Evolutionary conservation across 2,113 vertebrate species (phyloP).

Genomic region (Atractosteus spatula): DNA sequence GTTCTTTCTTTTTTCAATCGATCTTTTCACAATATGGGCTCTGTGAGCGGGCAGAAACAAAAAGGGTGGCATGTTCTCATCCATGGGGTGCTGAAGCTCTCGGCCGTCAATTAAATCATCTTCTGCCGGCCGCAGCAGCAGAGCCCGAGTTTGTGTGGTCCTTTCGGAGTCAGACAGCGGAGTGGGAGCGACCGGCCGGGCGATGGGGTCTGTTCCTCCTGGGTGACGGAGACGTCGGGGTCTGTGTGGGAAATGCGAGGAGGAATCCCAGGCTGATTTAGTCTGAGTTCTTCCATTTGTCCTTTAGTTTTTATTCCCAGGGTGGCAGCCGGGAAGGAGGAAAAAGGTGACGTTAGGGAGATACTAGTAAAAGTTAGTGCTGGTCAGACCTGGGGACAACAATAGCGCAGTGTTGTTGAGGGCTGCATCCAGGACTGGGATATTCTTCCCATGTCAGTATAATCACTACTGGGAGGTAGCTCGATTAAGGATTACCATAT

Average conservation of each 20-base stretch:
- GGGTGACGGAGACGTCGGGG: constrained; percentile 41
- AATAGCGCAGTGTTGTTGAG: constrained; percentile 96
- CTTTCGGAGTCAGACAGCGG: constrained; percentile 47
- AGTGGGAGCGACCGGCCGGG: constrained; percentile 29
- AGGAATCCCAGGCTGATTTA: constrained; percentile 81
- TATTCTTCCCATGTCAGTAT: constrained; percentile 99
- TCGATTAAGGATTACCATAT: constrained; percentile 99
- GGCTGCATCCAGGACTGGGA: constrained; percentile 90
- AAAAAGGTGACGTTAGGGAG: constrained; percentile 70
- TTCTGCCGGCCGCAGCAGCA: constrained; percentile 50
- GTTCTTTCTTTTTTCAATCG: no score
- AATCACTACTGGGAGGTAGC: constrained; percentile 99
- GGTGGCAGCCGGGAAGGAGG: constrained; percentile 60
- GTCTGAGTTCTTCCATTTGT: constrained; percentile 73
- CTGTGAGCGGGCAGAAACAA: not conserved
- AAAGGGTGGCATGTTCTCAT: not conserved
- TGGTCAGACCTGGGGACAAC: constrained; percentile 86
- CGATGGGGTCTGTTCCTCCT: not conserved
- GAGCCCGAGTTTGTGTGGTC: constrained; percentile 92
- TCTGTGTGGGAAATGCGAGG: constrained; percentile 95
- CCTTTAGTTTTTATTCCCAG: constrained; percentile 88
- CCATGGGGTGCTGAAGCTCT: constrained; percentile 31
- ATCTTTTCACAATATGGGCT: no score
- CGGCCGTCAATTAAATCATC: constrained; percentile 80
- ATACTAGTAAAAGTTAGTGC: constrained; percentile 92